phyloP scores from a whole-genome alignment of 2,888 invertebrate genomes.

The Napeogenes sylphis region DNA sequence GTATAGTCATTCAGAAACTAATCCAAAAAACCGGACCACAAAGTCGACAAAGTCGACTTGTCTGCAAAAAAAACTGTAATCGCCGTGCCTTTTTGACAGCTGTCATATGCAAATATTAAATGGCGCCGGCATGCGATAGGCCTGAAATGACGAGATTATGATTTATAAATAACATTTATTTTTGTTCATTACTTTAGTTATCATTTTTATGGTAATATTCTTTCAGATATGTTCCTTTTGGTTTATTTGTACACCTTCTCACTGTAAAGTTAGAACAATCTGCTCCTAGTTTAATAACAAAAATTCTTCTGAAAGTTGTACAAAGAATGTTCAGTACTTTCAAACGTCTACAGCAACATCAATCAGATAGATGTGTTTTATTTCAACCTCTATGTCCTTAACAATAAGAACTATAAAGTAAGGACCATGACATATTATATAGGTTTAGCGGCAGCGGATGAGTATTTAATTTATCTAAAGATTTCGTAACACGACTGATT shows the following conservation, averaged over 20 bases:
- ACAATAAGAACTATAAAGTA: conserved; percentile 11
- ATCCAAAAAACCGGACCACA: conserved; percentile 1
- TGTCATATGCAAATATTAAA: conserved; percentile 29
- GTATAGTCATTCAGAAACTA: not conserved
- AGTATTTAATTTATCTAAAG: conserved; percentile 3
- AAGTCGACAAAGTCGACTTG: not conserved
- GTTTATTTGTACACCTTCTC: not conserved
- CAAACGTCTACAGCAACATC: conserved; percentile 13
- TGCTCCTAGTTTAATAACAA: conserved; percentile 4
- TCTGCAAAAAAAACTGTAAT: conserved; percentile 18
- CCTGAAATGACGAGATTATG: not conserved
- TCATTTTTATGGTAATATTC: not conserved
- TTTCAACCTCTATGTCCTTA: conserved; percentile 12
- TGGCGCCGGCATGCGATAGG: conserved; percentile 8
- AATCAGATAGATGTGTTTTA: conserved; percentile 13
- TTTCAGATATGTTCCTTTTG: not conserved
- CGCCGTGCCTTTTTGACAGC: conserved; percentile 29
- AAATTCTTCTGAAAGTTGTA: not conserved
- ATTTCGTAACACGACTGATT: not conserved
- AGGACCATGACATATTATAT: conserved; percentile 5
- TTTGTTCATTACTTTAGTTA: too few relatives aligned
- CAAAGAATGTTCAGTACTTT: conserved; percentile 11
- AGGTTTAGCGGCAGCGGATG: conserved; percentile 10
- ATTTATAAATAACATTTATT: not conserved
- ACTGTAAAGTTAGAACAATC: not conserved